Conservation (phyloP, 1,140 invertebrate species). For the Leptonema lineaticorne region DNA sequence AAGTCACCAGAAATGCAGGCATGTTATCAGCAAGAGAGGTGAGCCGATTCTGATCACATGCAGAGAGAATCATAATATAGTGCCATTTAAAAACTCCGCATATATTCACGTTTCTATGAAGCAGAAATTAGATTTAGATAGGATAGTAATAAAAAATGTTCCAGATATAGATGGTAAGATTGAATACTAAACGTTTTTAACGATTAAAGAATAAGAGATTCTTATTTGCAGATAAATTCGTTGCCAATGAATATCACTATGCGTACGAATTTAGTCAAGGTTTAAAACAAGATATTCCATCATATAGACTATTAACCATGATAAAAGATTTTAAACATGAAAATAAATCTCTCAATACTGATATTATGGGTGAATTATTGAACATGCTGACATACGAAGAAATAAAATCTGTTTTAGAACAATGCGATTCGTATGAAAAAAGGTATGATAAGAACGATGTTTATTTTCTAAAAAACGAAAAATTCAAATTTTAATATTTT, state of each 20-base stretch:
- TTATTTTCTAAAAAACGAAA: not conserved
- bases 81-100: conserved; percentile 8
- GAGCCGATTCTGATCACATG: conserved; percentile 31
- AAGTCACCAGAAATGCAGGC: conserved; percentile 26
- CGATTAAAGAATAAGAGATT: not conserved
- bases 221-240: not conserved
- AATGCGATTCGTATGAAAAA: not conserved
- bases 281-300: not conserved
- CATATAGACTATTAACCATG: too few relatives aligned
- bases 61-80: conserved; percentile 24
- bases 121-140: conserved; percentile 31
- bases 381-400: not conserved
- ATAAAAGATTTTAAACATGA: too few relatives aligned
- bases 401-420: not conserved
- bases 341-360: too few relatives aligned
- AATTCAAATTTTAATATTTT: not conserved
- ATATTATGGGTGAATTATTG: not conserved
- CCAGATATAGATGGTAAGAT: not conserved
- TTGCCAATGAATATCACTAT: conserved; percentile 7
- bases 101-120: conserved; percentile 17
- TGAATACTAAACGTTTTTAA: not conserved
- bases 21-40: conserved; percentile 24
- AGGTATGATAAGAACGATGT: not conserved
- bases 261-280: not conserved
- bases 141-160: conserved; percentile 29